Percentiles rank a stretch among this genome's conserved stretches.
phyloP scores from a whole-genome alignment of 2,113 vertebrate genomes.

The Onychostoma macrolepis region DNA sequence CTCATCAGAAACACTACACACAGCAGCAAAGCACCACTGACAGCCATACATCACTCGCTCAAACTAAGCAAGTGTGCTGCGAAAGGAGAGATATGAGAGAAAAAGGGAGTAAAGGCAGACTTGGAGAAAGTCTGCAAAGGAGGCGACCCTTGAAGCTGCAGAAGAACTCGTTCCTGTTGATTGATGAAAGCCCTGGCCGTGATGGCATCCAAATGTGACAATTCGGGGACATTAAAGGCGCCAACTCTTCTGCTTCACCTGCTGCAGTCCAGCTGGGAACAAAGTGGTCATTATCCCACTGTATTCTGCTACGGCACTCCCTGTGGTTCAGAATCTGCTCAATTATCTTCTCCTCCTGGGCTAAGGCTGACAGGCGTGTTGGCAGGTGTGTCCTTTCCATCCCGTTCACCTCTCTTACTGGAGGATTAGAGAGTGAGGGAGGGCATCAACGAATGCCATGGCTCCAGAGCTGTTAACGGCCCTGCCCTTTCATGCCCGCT shows the following conservation, averaged over 20 bases:
- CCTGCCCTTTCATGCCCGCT: constrained; percentile 35
- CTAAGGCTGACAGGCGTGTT: constrained; percentile 71
- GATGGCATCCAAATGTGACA: constrained; percentile 66
- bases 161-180: constrained; percentile 56
- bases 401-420: constrained; percentile 64
- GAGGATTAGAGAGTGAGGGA: constrained; percentile 69
- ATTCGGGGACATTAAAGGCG: constrained; percentile 66
- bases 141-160: constrained; percentile 37
- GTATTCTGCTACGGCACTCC: constrained; percentile 59
- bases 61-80: constrained; percentile 8
- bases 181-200: constrained; percentile 62
- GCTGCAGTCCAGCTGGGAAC: constrained; percentile 66
- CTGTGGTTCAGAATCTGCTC: constrained; percentile 64
- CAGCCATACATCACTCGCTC: constrained; percentile 32
- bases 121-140: constrained; percentile 14
- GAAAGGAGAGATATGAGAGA: constrained; percentile 22
- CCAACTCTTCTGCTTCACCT: constrained; percentile 65
- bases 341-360: constrained; percentile 72
- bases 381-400: constrained; percentile 77
- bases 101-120: neutral
- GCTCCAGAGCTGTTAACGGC: constrained; percentile 41
- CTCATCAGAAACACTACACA: constrained; percentile 37
- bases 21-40: constrained; percentile 17
- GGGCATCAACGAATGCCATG: constrained; percentile 65
- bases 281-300: constrained; percentile 72